These are phyloP conservation scores for Acronicta alni DNA, from an alignment of 2,888 invertebrate species.

Conservation along the genomic window DNA sequence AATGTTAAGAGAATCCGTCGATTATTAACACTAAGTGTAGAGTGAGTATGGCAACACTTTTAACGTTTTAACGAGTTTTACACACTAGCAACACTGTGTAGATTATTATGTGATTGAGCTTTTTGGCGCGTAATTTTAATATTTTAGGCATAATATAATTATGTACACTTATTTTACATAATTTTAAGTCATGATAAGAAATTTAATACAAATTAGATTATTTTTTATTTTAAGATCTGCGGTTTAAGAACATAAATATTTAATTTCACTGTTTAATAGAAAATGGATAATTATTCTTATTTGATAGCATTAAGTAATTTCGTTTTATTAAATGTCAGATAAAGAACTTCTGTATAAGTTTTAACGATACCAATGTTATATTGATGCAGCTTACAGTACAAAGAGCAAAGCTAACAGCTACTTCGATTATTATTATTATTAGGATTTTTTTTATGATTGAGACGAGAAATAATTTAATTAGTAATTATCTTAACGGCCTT, in stretches of 20 bases:
- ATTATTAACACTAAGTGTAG: conserved; percentile 58
- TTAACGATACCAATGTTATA: conserved; percentile 45
- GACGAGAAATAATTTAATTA: no score
- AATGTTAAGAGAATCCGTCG: conserved; percentile 63
- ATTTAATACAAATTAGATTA: conserved; percentile 75
- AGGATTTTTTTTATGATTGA: no score
- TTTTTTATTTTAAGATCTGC: conserved; percentile 60
- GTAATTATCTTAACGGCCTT: no score
- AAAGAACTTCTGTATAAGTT: conserved; percentile 49
- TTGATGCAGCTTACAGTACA: conserved; percentile 63
- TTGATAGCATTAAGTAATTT: conserved; percentile 17
- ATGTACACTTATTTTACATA: conserved; percentile 55
- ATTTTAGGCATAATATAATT: conserved; percentile 60
- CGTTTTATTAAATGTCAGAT: conserved; percentile 42
- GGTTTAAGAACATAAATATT: conserved; percentile 57
- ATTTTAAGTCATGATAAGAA: conserved; percentile 62
- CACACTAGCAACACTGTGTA: conserved; percentile 68
- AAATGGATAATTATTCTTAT: not conserved
- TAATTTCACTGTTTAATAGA: conserved; percentile 22
- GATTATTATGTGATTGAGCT: conserved; percentile 71
- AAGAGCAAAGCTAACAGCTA: conserved; percentile 61
- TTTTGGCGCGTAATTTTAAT: conserved; percentile 64
- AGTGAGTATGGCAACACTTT: conserved; percentile 66
- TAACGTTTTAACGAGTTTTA: conserved; percentile 60
- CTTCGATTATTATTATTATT: no score